Base-by-base conservation (phyloP, 1,140 invertebrate genomes). In the Dendrolimus kikuchii region DNA sequence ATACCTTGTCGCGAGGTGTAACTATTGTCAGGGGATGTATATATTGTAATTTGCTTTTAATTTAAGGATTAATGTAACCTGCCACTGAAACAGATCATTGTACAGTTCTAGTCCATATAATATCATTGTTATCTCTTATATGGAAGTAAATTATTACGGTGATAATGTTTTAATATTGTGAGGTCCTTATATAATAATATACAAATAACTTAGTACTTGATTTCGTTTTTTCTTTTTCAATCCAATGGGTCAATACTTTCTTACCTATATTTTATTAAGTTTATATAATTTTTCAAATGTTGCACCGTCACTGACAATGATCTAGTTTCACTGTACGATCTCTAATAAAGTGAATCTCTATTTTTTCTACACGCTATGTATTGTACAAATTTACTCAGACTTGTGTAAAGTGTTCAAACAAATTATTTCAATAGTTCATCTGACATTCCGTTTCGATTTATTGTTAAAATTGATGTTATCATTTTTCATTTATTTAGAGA, bases 291-390 rank as follows among this genome's bases (percentile, higher is more conserved):
- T 23, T 23, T 23, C 23, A 23, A 23, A 23, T 23, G 23, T 23
- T 23, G 40, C 39, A 49, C 8, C n/a, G 37, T 9, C 38, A 10
- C 75, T 74, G 68, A 69, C 77, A 74, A 86, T 86, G 78, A 74
- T 77, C 77, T 77, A 60, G 82, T 86, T 86, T 86, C 79, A 86
- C 78, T 83, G 80, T 67, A 67, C 71, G 71, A 81, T 83, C 76
- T 83, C 79, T 81, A 79, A 10, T 74, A 79, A 83, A 80, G 49
- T 77, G 75, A 85, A 85, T 85, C 80, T 83, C 78, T 86, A 86
- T 86, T 86, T 86, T 86, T 86, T 86, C 82, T 85, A 86, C 78
- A 79, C 74, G 78, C 76, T 83, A 78, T 77, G 77, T 81, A 83
- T 83, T 83, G 78, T 83, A 86, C 78, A 86, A 81, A 83, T 77